Base-by-base conservation (phyloP, 2,113 vertebrate genomes). In the Prochilodus magdalenae region DNA sequence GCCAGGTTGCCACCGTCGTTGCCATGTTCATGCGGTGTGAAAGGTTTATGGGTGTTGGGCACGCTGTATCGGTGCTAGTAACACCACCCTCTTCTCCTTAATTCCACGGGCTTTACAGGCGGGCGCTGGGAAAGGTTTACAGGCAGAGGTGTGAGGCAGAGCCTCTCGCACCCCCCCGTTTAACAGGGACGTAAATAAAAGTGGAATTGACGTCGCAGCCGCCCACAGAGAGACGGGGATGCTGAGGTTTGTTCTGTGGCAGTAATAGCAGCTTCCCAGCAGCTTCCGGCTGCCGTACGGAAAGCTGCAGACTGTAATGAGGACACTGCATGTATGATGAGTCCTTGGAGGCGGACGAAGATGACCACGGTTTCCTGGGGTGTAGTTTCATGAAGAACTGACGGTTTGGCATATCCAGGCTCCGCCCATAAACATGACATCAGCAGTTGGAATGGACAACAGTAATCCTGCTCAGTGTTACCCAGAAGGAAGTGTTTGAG, bases 1-100 rank as follows among this genome's bases (percentile, higher is more conserved):
- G 90, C 93, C 90, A 51, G 91, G 92, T 90, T 90, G 90, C 87
- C 4, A 84, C 88, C 87, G 85, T 92, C 87, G 85, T 92, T 93
- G 82, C 83, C 79, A 83, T 86, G 82, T 79, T 70, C 53, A 77
- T 82, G 62, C 57, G 47, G 80, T 55, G 72, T 47, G 66, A 65
- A 83, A 79, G 77, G 78, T 78, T 86, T 78, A 77, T 65, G 71
- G 75, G 75, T 77, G 84, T 77, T 79, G 57, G n/a, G 69, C 33
- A 26, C 3, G 29, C 16, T 65, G 60, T 36, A 51, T 63, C 44
- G 8, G 5, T 63, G 36, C 29, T 20, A 22, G 74, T 44, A 57
- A 62, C 36, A 27, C 40, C 40, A 40, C 40, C n/a, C 3, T 5
- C 24, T 62, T 20, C 59, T 63, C 2, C 40, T 59, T 49, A 72